Base-by-base conservation (phyloP, 1,140 invertebrate species). In the Drosophila malerkotliana region DNA sequence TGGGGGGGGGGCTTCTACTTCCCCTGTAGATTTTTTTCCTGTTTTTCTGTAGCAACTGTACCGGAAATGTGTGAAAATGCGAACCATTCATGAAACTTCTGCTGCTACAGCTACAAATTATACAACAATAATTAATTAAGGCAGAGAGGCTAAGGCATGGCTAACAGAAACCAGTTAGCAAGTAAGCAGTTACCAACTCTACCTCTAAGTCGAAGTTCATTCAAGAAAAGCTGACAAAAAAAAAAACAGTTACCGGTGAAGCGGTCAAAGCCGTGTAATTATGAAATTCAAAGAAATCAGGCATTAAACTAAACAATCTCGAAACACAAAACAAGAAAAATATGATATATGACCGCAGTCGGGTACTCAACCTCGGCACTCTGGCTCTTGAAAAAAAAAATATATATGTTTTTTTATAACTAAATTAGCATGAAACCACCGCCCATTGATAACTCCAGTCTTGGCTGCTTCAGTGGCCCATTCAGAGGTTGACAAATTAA, bases 51-150 rank as follows among this genome's bases (percentile, higher is more conserved):
- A 21, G 21, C 83, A 87, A 88, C 83, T 88, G 83, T 88, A 88
- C 83, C 83, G 82, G 83, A 88, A 88, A 78, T 88, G 82, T 79
- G 75, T 69, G 76, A 74, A 79, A 62, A 76, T 69, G 69, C 67
- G 58, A 67, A 54, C 72, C 80, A 83, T 83, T 81, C 79, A 83
- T 81, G 57, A 75, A 18, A 24, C 69, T 87, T 87, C 83, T 28
- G 26, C 26, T 26, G 6, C 68, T 18, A 18, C 39, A 62, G 4
- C 72, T 60, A 83, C 64, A 88, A 87, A 87, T 87, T 88, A 82
- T 87, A 87, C 83, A 87, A 87, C 83, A 77, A 88, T 87, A 88
- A 87, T 87, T 88, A 87, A 87, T 87, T 88, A 88, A 82, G 77
- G 28, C 81, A 72, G 18, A 75, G 52, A 59, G 48, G n/a, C n/a